Conservation (phyloP, 2,888 invertebrate genomes). For the Ariolimax columbianus region DNA sequence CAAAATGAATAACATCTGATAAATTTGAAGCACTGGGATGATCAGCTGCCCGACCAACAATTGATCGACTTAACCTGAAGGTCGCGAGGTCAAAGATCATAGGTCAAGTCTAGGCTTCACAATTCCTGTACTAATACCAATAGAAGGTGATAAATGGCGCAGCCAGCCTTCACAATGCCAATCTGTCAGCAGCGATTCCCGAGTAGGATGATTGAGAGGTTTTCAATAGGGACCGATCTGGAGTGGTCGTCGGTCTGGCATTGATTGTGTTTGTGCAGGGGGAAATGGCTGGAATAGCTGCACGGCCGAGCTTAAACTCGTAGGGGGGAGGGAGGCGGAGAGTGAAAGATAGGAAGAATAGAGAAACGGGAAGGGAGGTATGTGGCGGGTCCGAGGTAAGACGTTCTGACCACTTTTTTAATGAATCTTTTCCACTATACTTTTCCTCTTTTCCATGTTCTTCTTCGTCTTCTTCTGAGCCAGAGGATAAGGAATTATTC, state of each 20-base stretch:
- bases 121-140: constrained; percentile 6
- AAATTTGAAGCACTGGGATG: background rate
- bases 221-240: constrained; percentile 8
- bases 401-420: too few relatives aligned
- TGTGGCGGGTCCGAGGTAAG: too few relatives aligned
- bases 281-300: background rate
- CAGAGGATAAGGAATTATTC: too few relatives aligned
- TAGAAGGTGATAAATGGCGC: constrained; percentile 21
- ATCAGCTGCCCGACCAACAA: background rate
- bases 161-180: background rate
- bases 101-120: constrained; percentile 14
- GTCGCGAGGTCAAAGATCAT: constrained; percentile 1
- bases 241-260: background rate
- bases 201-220: constrained; percentile 4
- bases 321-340: too few relatives aligned
- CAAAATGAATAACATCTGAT: too few relatives aligned
- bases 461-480: too few relatives aligned
- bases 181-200: background rate
- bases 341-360: too few relatives aligned
- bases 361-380: too few relatives aligned
- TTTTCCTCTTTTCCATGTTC: too few relatives aligned
- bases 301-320: background rate
- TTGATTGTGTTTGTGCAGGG: background rate
- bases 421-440: too few relatives aligned
- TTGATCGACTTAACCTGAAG: background rate